A percentile compares a stretch with the other conserved stretches of the same genome.
These are phyloP conservation scores for Phoxinus dragarum DNA, from an alignment of 2,797 vertebrate genomes.

Conservation along the genomic window DNA sequence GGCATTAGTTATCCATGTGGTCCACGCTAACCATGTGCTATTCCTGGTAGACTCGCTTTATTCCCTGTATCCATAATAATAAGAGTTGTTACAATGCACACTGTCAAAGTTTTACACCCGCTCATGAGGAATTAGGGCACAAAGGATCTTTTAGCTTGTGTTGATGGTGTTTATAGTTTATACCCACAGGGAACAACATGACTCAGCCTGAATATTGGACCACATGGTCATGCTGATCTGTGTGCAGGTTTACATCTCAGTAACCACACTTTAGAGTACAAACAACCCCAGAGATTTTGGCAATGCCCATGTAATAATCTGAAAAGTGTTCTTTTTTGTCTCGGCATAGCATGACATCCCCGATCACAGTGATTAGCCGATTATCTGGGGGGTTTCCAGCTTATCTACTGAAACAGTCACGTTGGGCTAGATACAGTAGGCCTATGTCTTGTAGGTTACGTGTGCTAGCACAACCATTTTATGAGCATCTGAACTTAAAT, in stretches of 20 bases:
- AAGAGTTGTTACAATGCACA: background rate
- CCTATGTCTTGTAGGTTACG: background rate
- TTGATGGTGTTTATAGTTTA: constrained; percentile 10
- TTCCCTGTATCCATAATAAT: background rate
- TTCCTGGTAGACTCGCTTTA: background rate
- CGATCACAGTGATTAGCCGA: background rate
- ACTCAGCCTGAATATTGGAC: constrained; percentile 59
- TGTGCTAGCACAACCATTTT: background rate
- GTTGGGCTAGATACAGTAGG: background rate
- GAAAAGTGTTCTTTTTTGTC: background rate
- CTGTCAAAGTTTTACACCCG: background rate
- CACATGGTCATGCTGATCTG: constrained; percentile 3
- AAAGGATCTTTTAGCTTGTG: constrained; percentile 5
- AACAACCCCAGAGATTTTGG: background rate
- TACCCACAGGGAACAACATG: constrained; percentile 49
- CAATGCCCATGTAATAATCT: background rate
- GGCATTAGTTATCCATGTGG: background rate
- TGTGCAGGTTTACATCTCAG: background rate
- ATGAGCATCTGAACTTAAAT: background rate
- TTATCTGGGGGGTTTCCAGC: constrained; percentile 3
- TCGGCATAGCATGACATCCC: too few relatives aligned
- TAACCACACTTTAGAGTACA: background rate
- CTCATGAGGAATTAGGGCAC: background rate
- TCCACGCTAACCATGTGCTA: background rate
- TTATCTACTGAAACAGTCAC: background rate